Evolutionary conservation across 2,888 invertebrate species (phyloP), one percentile per base, ranked within the genome.

Genomic region (Scaptomyza cyrtandrae): DNA sequence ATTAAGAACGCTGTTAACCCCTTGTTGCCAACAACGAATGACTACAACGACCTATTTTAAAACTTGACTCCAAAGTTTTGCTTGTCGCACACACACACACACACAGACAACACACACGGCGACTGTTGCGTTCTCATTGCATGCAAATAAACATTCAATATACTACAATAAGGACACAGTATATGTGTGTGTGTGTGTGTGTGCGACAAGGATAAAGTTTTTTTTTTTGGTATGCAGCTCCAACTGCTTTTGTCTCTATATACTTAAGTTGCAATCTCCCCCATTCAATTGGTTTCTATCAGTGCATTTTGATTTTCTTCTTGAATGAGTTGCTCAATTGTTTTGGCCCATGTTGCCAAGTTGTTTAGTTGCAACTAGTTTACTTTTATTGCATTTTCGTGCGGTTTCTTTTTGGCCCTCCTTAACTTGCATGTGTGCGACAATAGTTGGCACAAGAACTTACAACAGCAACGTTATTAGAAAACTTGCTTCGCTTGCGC

Each of bases 81-180:
- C 41, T 35, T 48, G 59, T 19, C 35, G 45, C 57, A 44, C 60
- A 59, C 49, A 57, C 56, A n/a, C 37, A 44, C 49, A 46, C 35
- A 33, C 33, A 41, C 7, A 29, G 6, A 29, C 9, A 29, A 9
- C 49, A 39, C 43, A 14, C 53, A 57, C 53, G 45, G 46, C 6
- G 13, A 33, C 14, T 16, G 35, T 16, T 46, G 44, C 39, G 58
- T 58, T 52, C 67, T 66, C 71, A 71, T 84, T 68, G 81, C 83
- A 84, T 80, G 80, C 88, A 87, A 87, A 84, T 80, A 87, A 85
- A 82, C 83, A 84, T 83, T 83, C 87, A 87, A 87, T 87, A 76
- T 74, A 79, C 70, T 71, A 78, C 70, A 75, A 55, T 19, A 41
- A 29, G 39, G 13, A 48, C 50, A 61, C 45, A 14, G 6, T n/a